These are phyloP conservation scores for Malurus elegans DNA, from an alignment of 2,113 vertebrate species.

Conservation along the genomic window DNA sequence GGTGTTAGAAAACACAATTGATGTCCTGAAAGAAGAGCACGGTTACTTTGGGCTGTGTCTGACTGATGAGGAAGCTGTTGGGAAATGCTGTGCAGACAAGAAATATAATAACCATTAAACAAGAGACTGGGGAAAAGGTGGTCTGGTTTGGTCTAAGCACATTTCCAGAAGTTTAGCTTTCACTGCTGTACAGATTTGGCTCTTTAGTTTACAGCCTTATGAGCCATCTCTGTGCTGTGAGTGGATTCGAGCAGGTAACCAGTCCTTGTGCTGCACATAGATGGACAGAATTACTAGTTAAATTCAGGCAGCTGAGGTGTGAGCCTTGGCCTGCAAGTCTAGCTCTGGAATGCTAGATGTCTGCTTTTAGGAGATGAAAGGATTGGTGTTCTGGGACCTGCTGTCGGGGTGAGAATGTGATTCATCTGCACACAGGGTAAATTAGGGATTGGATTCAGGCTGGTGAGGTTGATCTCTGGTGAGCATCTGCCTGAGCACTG, in stretches of 20 bases:
- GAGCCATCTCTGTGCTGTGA: not conserved
- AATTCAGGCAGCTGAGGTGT: slow-evolving; percentile 1
- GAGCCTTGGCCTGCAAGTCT: not conserved
- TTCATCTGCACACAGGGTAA: slow-evolving; percentile 2
- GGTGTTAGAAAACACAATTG: not conserved
- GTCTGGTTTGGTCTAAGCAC: not conserved
- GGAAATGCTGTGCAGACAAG: not conserved
- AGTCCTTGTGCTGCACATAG: not conserved
- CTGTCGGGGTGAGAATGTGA: slow-evolving; percentile 26
- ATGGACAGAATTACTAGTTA: not conserved
- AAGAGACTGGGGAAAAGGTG: not conserved
- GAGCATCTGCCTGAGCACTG: not conserved
- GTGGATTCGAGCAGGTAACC: not conserved
- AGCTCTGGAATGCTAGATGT: not conserved
- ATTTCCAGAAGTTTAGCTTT: not conserved
- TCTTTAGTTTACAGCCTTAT: not conserved
- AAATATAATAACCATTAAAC: not conserved
- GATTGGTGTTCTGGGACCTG: not conserved
- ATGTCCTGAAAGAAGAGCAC: not conserved
- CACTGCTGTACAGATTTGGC: not conserved
- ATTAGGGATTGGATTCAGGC: not conserved
- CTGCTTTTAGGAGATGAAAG: slow-evolving; percentile 24
- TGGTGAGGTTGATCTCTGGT: not conserved
- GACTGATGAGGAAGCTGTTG: not conserved
- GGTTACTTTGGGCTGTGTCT: not conserved